phyloP scores from a whole-genome alignment of 2,113 vertebrate genomes.

The Ictalurus punctatus region DNA sequence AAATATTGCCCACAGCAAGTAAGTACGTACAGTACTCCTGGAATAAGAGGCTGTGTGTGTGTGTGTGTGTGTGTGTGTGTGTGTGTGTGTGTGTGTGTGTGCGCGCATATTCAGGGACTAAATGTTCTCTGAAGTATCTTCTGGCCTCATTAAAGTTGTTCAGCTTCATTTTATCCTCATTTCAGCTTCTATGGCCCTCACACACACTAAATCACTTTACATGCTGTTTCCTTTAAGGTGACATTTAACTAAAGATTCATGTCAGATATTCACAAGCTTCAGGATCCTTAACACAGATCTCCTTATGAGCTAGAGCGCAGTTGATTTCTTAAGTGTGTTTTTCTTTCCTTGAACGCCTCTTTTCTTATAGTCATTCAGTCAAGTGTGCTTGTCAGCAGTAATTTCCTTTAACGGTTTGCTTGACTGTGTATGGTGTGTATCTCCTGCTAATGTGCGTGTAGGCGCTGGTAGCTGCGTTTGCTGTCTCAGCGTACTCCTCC shows the following conservation, averaged over 20 bases:
- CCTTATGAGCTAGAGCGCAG: too few relatives aligned
- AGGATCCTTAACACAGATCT: not conserved
- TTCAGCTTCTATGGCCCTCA: not conserved
- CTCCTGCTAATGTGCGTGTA: not conserved
- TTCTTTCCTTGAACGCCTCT: conserved; percentile 6
- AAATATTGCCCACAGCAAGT: not conserved
- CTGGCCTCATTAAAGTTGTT: conserved; percentile 32
- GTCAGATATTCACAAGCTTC: conserved; percentile 1
- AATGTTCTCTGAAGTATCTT: not conserved
- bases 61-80: not conserved
- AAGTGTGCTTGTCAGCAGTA: not conserved
- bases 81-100: not conserved
- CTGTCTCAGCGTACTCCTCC: conserved; percentile 94
- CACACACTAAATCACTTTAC: not conserved
- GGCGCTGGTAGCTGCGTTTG: conserved; percentile 87
- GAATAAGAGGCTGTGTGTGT: not conserved
- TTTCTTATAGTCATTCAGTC: not conserved
- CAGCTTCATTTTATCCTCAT: not conserved
- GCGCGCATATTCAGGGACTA: not conserved
- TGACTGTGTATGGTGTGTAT: not conserved
- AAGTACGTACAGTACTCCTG: not conserved
- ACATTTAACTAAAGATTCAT: not conserved
- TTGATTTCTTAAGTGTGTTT: not conserved
- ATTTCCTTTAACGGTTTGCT: not conserved
- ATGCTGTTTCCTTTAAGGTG: conserved; percentile 1